Percentiles rank a stretch among this genome's conserved stretches.
These are phyloP conservation scores for Xenotilapia longispinis DNA, from an alignment of 2,113 vertebrate species.

Conservation along the genomic window DNA sequence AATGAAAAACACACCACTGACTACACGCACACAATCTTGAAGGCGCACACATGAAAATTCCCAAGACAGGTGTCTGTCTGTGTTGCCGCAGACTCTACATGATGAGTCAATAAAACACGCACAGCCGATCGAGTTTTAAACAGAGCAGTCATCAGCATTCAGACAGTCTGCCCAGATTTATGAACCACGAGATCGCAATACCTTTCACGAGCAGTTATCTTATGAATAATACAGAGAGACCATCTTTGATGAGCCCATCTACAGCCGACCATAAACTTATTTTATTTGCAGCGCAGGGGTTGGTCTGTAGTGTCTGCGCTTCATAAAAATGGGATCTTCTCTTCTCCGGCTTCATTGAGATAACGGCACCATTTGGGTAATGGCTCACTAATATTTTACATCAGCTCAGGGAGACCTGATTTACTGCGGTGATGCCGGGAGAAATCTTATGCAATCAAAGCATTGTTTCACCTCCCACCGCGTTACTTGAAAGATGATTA, in stretches of 20 bases:
- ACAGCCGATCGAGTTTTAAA: conserved; percentile 34
- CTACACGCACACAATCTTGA: not conserved
- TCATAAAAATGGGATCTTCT: conserved; percentile 50
- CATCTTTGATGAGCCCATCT: conserved; percentile 55
- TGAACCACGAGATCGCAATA: conserved; percentile 34
- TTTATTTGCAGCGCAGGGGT: conserved; percentile 40
- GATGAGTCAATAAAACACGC: conserved; percentile 43
- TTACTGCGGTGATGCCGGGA: conserved; percentile 43
- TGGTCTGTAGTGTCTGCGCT: conserved; percentile 23
- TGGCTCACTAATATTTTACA: conserved; percentile 66
- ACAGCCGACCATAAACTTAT: conserved; percentile 45
- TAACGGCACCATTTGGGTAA: conserved; percentile 63
- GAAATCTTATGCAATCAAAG: conserved; percentile 61
- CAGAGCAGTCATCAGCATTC: conserved; percentile 28
- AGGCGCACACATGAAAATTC: not conserved
- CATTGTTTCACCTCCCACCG: conserved; percentile 54
- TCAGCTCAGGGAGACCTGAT: conserved; percentile 50
- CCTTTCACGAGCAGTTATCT: conserved; percentile 52
- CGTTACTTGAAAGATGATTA: conserved; percentile 35
- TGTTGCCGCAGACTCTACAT: not conserved
- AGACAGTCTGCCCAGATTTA: conserved; percentile 35
- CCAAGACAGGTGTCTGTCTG: conserved; percentile 12
- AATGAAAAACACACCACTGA: not conserved
- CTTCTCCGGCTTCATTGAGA: conserved; percentile 18
- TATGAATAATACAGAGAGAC: conserved; percentile 56